phyloP scores from a whole-genome alignment of 2,113 vertebrate genomes.

The Acanthisitta chloris region DNA sequence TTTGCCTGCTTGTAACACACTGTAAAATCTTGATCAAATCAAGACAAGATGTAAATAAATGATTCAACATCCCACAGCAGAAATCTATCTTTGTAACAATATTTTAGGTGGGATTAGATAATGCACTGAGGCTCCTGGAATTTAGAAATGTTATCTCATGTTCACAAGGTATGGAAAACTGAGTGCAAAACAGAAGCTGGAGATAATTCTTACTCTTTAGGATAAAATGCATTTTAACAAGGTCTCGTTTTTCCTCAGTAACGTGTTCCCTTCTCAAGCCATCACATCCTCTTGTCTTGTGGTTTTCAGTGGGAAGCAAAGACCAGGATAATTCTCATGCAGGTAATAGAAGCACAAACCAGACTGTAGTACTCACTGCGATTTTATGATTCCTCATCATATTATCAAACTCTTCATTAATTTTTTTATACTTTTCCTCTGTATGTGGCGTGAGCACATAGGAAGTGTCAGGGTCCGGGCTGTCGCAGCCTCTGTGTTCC shows the following conservation, averaged over 20 bases:
- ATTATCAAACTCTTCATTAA: conserved; percentile 99
- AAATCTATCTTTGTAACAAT: background rate
- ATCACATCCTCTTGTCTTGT: background rate
- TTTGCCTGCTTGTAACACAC: background rate
- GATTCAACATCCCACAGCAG: background rate
- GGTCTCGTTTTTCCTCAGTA: background rate
- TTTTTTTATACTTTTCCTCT: conserved; percentile 99
- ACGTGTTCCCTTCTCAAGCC: background rate
- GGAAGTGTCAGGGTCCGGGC: conserved; percentile 98
- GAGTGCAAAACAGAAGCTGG: background rate
- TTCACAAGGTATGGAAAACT: background rate
- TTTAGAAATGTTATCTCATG: background rate
- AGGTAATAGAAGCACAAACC: conserved; percentile 75
- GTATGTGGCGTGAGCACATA: conserved; percentile 99
- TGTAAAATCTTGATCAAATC: background rate
- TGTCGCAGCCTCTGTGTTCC: conserved; percentile 99
- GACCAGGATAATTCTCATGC: conserved; percentile 72
- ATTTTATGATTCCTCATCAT: conserved; percentile 99
- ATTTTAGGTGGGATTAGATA: conserved; percentile 19
- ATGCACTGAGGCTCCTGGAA: background rate
- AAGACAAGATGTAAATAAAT: conserved; percentile 1
- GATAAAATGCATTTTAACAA: background rate
- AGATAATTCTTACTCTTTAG: background rate
- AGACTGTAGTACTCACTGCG: conserved; percentile 89
- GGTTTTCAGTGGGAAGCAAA: conserved; percentile 37